A percentile compares a stretch with the other conserved stretches of the same genome.
Conservation (phyloP, 1,140 invertebrate species). For the Lasioglossum baleicum region DNA sequence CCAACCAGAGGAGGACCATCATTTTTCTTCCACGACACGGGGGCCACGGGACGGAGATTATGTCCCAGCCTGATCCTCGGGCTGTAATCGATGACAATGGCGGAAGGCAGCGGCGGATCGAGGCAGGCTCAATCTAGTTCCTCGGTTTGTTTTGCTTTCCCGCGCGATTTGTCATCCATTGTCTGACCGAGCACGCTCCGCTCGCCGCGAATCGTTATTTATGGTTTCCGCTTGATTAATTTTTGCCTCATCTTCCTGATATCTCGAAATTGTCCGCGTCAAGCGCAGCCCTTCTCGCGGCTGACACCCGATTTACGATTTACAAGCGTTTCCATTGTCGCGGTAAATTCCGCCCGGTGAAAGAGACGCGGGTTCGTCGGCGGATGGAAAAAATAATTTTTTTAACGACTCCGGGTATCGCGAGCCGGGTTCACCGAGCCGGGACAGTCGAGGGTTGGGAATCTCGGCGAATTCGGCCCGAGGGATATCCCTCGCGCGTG, state of each 20-base stretch:
- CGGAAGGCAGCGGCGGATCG: constrained; percentile 52
- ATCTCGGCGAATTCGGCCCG: too few species aligned
- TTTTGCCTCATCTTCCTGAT: constrained; percentile 62
- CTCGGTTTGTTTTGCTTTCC: constrained; percentile 72
- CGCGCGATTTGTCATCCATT: constrained; percentile 76
- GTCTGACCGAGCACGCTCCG: constrained; percentile 59
- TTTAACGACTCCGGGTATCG: too few species aligned
- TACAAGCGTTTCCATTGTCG: constrained; percentile 24
- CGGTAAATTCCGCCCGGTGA: too few species aligned
- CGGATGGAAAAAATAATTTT: too few species aligned
- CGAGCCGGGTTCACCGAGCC: too few species aligned
- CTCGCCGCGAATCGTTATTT: constrained; percentile 69
- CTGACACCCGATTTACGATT: constrained; percentile 38
- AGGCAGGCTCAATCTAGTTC: constrained; percentile 66
- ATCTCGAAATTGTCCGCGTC: constrained; percentile 49
- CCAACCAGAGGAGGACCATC: too few species aligned
- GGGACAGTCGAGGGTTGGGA: too few species aligned
- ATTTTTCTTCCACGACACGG: constrained; percentile 69
- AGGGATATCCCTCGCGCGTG: too few species aligned
- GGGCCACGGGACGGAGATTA: constrained; percentile 59
- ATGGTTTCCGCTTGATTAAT: constrained; percentile 74
- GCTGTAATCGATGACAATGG: constrained; percentile 71
- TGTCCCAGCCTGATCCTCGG: too few species aligned
- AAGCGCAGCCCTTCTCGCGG: constrained; percentile 10
- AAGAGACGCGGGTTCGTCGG: too few species aligned